Conservation (phyloP, 2,888 invertebrate species). For the Diaprepes abbreviatus region DNA sequence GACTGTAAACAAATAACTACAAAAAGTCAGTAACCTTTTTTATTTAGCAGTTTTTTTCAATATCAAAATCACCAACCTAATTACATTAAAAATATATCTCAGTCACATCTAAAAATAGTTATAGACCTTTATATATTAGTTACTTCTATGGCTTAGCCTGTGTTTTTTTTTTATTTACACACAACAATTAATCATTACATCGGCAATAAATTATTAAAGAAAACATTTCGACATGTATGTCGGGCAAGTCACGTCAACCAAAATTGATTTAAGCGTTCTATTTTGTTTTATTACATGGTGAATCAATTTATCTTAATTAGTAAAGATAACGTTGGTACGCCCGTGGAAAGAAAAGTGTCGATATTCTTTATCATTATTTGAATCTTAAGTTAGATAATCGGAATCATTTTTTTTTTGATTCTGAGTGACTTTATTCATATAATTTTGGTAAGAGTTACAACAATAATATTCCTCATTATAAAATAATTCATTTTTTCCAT, state of each 20-base stretch:
- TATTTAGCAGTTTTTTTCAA: too few species aligned
- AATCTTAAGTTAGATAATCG: too few species aligned
- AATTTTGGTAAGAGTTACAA: too few species aligned
- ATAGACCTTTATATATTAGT: neutral
- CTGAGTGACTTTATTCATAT: too few species aligned
- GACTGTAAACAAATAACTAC: too few species aligned
- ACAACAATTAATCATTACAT: conserved; percentile 15
- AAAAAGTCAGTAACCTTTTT: too few species aligned
- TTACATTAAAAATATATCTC: neutral
- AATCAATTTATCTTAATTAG: conserved; percentile 22
- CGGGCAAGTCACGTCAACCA: conserved; percentile 2
- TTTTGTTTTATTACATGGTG: conserved; percentile 1
- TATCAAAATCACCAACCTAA: too few species aligned
- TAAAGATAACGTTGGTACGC: neutral
- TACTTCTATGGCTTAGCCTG: neutral
- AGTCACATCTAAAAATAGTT: neutral
- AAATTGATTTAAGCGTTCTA: conserved; percentile 21
- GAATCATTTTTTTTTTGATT: too few species aligned
- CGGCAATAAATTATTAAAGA: conserved; percentile 18
- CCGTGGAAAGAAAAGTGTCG: too few species aligned
- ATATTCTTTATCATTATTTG: too few species aligned
- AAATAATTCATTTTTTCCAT: too few species aligned
- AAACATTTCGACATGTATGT: conserved; percentile 17
- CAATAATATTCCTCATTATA: too few species aligned
- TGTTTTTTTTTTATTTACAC: neutral